Evolutionary conservation across 1,140 invertebrate genomes (phyloP), one percentile per base, ranked within the genome.

Genomic region (Euura lappo): DNA sequence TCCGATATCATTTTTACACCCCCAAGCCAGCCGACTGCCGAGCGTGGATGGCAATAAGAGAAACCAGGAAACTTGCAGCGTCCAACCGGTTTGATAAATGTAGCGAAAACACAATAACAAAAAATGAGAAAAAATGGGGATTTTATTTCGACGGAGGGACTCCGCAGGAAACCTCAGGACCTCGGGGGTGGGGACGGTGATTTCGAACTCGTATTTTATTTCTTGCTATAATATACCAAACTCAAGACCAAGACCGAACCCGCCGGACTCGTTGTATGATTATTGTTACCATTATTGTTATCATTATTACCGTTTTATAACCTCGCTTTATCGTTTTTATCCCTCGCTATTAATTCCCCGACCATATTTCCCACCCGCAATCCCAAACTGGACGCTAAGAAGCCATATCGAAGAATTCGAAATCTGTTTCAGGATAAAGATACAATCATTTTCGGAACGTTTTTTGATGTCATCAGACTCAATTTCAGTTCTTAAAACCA

Each of bases 101-200:
- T 68, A 68, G 66, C 66, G 4, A 68, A 68, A 68, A 43, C 42
- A 68, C 66, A 68, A 68, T 68, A 68, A 68, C 28, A 68, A 68
- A 68, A 68, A 68, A 68, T 68, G 42, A 68, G 3, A 42, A 43
- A 43, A 68, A 68, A 68, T 68, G 28, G 44, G 28, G 11, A 68
- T 68, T 68, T 68, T 68, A 68, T 68, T 68, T 68, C 28, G 6
- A 68, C 66, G 28, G 44, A 7, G 44, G 66, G 66, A 68, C 8
- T 43, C 51, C 51, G 28, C 28, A 1, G 28, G 28, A 28, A 28
- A 28, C 28, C 28, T 28, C 28, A 6, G 51, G 13, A n/a, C 51
- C 51, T n/a, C 51, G 51, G 51, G 51, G 13, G 51, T 60, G 8
- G 51, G 51, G 10, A 8, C 51, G 51, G 51, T 8, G 51, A 60